Base-by-base conservation (phyloP, 2,113 vertebrate genomes). In the Cyanistes caeruleus region DNA sequence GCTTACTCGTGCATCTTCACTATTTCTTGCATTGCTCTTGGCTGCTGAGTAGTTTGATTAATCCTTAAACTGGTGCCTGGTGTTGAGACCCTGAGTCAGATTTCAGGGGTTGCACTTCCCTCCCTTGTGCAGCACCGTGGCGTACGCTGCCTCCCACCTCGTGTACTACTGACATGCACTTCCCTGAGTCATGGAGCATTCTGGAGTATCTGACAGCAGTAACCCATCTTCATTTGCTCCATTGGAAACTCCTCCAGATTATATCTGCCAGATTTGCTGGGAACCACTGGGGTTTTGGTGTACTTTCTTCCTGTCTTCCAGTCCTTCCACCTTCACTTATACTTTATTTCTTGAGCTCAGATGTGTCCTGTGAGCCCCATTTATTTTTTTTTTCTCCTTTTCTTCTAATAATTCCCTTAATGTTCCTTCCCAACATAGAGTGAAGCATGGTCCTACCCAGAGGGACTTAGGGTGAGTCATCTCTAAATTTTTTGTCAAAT, bases 81-180 rank as follows among this genome's bases (percentile, higher is more conserved):
- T 25, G 15, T n/a, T 72, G 24, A 69, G 67, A 25, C 12, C 31
- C 21, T 12, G 67, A 27, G 2, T 37, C 30, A 63, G 53, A 2
- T 30, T 52, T 31, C 22, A 58, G 79, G 67, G 53, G 3, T 43
- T 73, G 77, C 12, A 24, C 30, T 31, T 89, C 39, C 39, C 41
- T 87, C 35, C 59, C 59, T 48, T 0, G 0, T 33, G 41, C 63
- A 58, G 63, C 53, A 8, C 24, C 9, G 20, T 6, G 12, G 46
- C 1, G 4, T 33, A 5, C 0, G 0, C 56, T 60, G 44, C 43
- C 60, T 76, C 18, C 56, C 15, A 18, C 49, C 37, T 51, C 5
- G 1, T 33, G 21, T 37, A 0, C 43, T 52, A 1, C 25, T 1
- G 25, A 7, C 35, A 7, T 25, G 15, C n/a, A 0, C 55, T 35